Base-by-base conservation (phyloP, 2,113 vertebrate genomes). In the Psilopogon haemacephalus region DNA sequence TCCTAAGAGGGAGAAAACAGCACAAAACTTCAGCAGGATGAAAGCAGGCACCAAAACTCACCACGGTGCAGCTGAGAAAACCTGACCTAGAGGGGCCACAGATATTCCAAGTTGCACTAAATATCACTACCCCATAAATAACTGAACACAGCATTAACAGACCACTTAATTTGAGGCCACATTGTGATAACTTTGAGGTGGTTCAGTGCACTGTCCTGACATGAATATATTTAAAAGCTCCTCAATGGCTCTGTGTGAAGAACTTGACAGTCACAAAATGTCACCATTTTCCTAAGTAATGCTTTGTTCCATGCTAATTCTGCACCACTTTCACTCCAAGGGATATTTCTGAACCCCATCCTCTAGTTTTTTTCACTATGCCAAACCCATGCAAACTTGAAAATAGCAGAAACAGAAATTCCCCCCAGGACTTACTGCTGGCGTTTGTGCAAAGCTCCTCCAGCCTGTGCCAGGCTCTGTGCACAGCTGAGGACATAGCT, bases 381-480 rank as follows among this genome's bases (percentile, higher is more conserved):
- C 11, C 19, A 46, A 70, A 73, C 11, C 21, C 48, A 37, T 2
- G 2, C 12, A 37, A 70, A 67, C 15, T 63, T 35, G 23, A 55
- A 72, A 84, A 84, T 10, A 33, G 60, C 38, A 19, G 28, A 56
- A 74, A 55, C 3, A 18, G 8, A 27, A 8, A 0, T 26, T 62
- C 62, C 37, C 37, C 32, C 24, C 1, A 1, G 7, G 28, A 3
- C 12, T 67, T 46, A 7, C 12, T 15, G 5, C 19, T n/a, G 13
- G 17, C 9, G 19, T 70, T 44, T 59, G 18, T n/a, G 44, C 54
- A 62, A 44, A 91, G 35, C 11, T 79, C 21, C 68, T 63, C 37
- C 28, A 35, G 54, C 8, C 38, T 21, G 35, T 24, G 4, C 37
- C 0, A 2, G 30, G 32, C 35, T 37, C 26, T 1, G 1, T 0